Percentiles rank a stretch among this genome's conserved stretches.
Conservation (phyloP, 1,140 invertebrate genomes). For the Antheraea mylitta region DNA sequence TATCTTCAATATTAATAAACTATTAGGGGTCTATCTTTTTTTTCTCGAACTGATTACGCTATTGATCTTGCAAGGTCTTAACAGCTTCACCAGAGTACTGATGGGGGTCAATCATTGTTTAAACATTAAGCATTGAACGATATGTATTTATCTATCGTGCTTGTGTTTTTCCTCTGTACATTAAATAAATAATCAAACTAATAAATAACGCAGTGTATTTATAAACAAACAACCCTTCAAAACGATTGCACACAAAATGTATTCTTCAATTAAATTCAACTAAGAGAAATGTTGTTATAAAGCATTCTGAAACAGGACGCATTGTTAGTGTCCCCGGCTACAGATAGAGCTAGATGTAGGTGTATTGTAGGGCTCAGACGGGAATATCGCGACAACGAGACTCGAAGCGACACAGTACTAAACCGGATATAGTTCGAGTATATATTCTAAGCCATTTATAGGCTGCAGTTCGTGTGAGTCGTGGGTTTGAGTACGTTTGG, state of each 20-base stretch:
- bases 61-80: no score
- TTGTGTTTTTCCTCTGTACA: no score
- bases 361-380: constrained; percentile 9
- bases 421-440: constrained; percentile 14
- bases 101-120: no score
- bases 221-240: not conserved
- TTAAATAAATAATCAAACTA: no score
- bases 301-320: constrained; percentile 15
- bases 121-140: no score
- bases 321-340: constrained; percentile 10
- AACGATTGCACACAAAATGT: constrained; percentile 16
- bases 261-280: constrained; percentile 16
- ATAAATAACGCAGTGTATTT: not conserved
- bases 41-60: no score
- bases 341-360: not conserved
- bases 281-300: constrained; percentile 15
- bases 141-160: no score
- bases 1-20: no score
- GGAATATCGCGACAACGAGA: constrained; percentile 12
- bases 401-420: constrained; percentile 13
- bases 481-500: constrained; percentile 10
- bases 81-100: no score
- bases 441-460: constrained; percentile 13
- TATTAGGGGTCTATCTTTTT: no score
- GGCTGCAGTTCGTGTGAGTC: constrained; percentile 9